Evolutionary conservation across 2,888 invertebrate genomes (phyloP), one percentile per base, ranked within the genome.

Genomic region (Lasioglossum leucozonium): DNA sequence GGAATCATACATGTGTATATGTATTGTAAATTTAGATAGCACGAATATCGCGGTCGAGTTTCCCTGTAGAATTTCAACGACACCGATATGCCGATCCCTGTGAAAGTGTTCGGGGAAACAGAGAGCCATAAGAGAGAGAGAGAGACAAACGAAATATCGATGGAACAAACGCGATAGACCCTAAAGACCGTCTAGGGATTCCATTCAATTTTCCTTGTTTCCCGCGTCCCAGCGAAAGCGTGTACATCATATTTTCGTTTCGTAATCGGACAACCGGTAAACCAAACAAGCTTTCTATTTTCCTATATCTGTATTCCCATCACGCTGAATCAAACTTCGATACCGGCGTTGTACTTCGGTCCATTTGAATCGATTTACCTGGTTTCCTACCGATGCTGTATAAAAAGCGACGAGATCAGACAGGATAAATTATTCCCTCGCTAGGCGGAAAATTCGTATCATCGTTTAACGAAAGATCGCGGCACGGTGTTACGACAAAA

Each of bases 61-160:
- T 42, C 75, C 65, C 22, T n/a, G 18, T 22, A 55, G 65, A 76
- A 74, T 76, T 76, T 67, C 75, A 76, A 81, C 51, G 83, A 72
- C 55, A 0, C 18, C 65, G 76, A 67, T 72, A 67, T n/a, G n/a
- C 72, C 62, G 51, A 80, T 72, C 81, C 37, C 37, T 10, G 62
- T 16, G 10, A 34, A 65, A 42, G 42, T 37, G 34, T 72, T 51
- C 75, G 26, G 30, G 65, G 42, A 80, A 76, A 72, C 79, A n/a
- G 81, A 26, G 72, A 47, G 65, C 65, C 76, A 84, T 40, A 3
- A 34, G 83, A 74, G 76, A 51, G 55, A 44, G 34, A 34, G 83
- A 74, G 76, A 51, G 55, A 44, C 37, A 72, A 81, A 76, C 81
- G 81, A 83, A 81, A 81, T 75, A 80, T 72, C 76, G 77, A 82